These are phyloP conservation scores for Hyphantria cunea DNA, from an alignment of 1,140 invertebrate genomes.

Conservation along the genomic window DNA sequence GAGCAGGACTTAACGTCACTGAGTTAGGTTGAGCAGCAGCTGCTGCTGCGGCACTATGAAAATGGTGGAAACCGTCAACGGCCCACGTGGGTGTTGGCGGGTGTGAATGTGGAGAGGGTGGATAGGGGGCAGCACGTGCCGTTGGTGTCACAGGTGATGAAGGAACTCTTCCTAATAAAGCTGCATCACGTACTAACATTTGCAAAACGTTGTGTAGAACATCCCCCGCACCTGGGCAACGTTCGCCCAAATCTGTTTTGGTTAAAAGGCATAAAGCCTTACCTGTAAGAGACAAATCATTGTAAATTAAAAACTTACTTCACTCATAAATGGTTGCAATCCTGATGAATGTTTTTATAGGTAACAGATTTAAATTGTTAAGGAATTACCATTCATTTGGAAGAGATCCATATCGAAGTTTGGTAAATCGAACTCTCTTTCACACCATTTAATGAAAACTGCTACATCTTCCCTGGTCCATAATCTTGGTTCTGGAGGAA, in stretches of 20 bases:
- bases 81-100: constrained; percentile 90
- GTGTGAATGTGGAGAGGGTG: constrained; percentile 88
- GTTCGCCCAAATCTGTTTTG: constrained; percentile 93
- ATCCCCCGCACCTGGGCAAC: constrained; percentile 95
- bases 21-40: constrained; percentile 90
- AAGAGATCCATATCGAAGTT: constrained; percentile 96
- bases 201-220: constrained; percentile 96
- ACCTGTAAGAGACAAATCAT: constrained; percentile 75
- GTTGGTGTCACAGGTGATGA: constrained; percentile 93
- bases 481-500: constrained; percentile 92
- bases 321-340: background rate
- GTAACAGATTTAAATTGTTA: background rate
- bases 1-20: constrained; percentile 94
- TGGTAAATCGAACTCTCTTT: constrained; percentile 95
- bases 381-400: constrained; percentile 95
- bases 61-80: constrained; percentile 82
- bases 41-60: constrained; percentile 85
- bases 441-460: constrained; percentile 94
- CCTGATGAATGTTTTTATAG: background rate
- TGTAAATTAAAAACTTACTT: background rate
- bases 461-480: constrained; percentile 96
- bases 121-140: constrained; percentile 89
- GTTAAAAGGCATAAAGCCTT: constrained; percentile 95
- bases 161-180: constrained; percentile 88
- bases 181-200: constrained; percentile 91